Evolutionary conservation across 2,797 vertebrate genomes (phyloP).

Genomic region (Carduelis carduelis): DNA sequence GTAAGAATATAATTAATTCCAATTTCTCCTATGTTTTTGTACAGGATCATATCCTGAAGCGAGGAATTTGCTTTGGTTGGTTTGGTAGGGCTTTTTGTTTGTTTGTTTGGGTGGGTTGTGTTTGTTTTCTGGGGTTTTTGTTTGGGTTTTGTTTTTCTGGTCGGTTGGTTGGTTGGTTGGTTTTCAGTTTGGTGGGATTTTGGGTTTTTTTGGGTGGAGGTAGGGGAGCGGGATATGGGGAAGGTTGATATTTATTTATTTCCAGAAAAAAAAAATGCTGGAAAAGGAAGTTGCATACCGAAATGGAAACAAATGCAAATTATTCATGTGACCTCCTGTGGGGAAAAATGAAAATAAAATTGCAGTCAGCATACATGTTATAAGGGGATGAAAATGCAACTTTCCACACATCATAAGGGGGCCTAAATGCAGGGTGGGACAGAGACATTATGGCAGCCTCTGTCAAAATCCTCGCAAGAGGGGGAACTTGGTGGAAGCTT

Average conservation of each 20-base stretch:
- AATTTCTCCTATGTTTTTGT: background rate
- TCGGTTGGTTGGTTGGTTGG: background rate
- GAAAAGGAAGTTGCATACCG: background rate
- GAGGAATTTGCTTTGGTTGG: rapidly evolving
- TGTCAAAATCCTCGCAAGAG: background rate
- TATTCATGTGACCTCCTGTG: background rate
- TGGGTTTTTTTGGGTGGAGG: rapidly evolving
- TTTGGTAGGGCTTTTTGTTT: background rate
- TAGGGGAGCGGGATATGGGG: too few species aligned
- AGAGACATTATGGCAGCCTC: background rate
- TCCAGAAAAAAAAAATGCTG: background rate
- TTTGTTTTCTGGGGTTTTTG: background rate
- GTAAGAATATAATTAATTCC: background rate
- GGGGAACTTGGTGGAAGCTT: background rate
- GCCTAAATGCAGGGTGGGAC: background rate
- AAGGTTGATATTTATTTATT: background rate
- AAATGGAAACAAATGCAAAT: background rate
- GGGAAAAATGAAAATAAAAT: background rate
- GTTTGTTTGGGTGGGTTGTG: background rate
- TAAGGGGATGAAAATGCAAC: background rate
- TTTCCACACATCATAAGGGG: background rate
- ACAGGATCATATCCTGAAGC: background rate
- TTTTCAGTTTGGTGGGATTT: background rate
- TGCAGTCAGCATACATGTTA: background rate
- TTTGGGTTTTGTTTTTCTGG: background rate